phyloP scores from a whole-genome alignment of 2,888 invertebrate genomes.

The Aspidiotus rigidus region DNA sequence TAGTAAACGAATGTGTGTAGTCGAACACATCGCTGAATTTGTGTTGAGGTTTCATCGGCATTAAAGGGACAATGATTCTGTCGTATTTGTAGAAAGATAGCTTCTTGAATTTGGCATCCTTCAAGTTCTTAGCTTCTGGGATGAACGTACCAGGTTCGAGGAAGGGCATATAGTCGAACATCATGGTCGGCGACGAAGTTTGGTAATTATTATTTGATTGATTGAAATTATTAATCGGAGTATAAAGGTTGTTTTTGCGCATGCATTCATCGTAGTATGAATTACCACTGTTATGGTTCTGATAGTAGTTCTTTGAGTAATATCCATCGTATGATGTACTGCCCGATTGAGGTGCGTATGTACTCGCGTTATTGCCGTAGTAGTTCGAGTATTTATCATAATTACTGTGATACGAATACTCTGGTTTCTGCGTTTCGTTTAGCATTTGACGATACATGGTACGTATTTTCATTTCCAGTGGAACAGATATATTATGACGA shows the following conservation, averaged over 20 bases:
- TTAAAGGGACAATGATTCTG: background rate
- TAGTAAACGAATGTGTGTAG: constrained; percentile 1
- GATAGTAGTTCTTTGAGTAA: background rate
- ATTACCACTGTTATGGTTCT: background rate
- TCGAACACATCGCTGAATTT: constrained; percentile 14
- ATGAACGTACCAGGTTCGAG: background rate
- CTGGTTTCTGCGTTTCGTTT: background rate
- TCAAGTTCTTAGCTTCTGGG: background rate
- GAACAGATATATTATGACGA: background rate
- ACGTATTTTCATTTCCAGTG: constrained; percentile 13
- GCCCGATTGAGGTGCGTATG: background rate
- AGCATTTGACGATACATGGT: constrained; percentile 10
- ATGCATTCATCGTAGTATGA: background rate
- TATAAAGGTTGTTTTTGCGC: background rate
- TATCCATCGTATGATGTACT: background rate
- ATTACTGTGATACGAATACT: background rate
- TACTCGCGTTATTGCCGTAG: background rate
- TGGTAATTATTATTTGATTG: background rate
- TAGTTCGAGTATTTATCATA: constrained; percentile 16
- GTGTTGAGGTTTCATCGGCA: constrained; percentile 6
- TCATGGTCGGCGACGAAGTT: background rate
- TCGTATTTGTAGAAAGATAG: constrained; percentile 21
- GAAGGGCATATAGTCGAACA: background rate
- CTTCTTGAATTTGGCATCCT: background rate
- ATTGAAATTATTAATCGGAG: background rate